A percentile compares a stretch with the other conserved stretches of the same genome.
Conservation (phyloP, 2,888 invertebrate species). For the Drosophila limbata region DNA sequence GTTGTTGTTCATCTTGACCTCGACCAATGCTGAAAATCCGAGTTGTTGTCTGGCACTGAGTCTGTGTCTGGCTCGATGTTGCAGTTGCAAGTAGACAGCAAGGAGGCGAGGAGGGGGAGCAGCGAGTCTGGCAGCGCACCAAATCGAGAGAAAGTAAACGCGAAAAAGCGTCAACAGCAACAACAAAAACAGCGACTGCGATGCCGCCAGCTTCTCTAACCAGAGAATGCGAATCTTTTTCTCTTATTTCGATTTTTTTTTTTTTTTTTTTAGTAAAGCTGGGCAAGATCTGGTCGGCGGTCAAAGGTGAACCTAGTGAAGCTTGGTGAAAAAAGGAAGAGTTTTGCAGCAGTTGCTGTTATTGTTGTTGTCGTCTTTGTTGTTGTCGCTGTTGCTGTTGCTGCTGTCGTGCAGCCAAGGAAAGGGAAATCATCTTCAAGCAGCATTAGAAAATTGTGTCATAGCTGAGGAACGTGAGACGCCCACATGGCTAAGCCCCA, state of each 20-base stretch:
- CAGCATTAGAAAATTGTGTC: slow-evolving; percentile 63
- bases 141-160: slow-evolving; percentile 73
- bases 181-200: slow-evolving; percentile 13
- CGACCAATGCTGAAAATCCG: slow-evolving; percentile 68
- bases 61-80: slow-evolving; percentile 11
- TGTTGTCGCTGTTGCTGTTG: slow-evolving; percentile 17
- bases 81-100: background rate
- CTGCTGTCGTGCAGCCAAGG: slow-evolving; percentile 52
- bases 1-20: slow-evolving; percentile 71
- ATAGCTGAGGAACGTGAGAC: slow-evolving; percentile 43
- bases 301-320: slow-evolving; percentile 65
- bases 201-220: slow-evolving; percentile 16
- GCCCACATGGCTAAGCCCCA: slow-evolving; percentile 36
- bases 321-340: slow-evolving; percentile 59
- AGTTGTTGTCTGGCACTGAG: slow-evolving; percentile 41
- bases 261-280: slow-evolving; percentile 27
- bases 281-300: slow-evolving; percentile 48
- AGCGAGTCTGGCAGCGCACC: slow-evolving; percentile 59
- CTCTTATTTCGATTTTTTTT: slow-evolving; percentile 2
- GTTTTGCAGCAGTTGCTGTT: slow-evolving; percentile 47
- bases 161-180: slow-evolving; percentile 30
- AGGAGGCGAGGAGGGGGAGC: background rate
- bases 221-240: slow-evolving; percentile 44
- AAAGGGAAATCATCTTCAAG: slow-evolving; percentile 59
- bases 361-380: slow-evolving; percentile 7